These are phyloP conservation scores for Andrena bucephala DNA, from an alignment of 2,888 invertebrate genomes.

Conservation along the genomic window DNA sequence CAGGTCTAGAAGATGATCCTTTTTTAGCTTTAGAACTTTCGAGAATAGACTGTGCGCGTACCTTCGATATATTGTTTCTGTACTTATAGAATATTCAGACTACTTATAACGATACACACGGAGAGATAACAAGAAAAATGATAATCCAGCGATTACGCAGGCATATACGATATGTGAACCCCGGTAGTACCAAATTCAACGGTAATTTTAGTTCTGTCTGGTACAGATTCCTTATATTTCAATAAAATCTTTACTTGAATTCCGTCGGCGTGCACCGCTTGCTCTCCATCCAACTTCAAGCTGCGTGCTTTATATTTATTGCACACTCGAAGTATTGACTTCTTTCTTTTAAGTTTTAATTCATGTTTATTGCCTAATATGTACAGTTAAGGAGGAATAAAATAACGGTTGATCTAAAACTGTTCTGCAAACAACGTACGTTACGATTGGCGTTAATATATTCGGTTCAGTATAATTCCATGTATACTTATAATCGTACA, in stretches of 20 bases:
- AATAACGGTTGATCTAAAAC: conserved; percentile 31
- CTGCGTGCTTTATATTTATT: conserved; percentile 27
- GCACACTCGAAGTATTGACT: background rate
- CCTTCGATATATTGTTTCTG: conserved; percentile 84
- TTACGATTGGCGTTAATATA: background rate
- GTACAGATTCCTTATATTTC: conserved; percentile 85
- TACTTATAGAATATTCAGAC: conserved; percentile 82
- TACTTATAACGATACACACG: conserved; percentile 76
- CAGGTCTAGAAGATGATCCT: conserved; percentile 72
- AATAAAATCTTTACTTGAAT: conserved; percentile 84
- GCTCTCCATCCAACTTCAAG: conserved; percentile 43
- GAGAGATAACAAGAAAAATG: conserved; percentile 55
- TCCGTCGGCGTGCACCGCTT: conserved; percentile 45
- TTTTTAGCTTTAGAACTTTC: conserved; percentile 81
- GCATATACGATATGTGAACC: conserved; percentile 84
- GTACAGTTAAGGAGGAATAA: conserved; percentile 43
- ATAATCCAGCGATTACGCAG: conserved; percentile 77
- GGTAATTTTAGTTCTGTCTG: conserved; percentile 85
- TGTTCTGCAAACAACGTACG: background rate
- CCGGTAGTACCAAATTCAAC: conserved; percentile 85
- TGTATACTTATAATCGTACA: too few species aligned
- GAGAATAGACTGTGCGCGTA: conserved; percentile 83
- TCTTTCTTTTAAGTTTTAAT: conserved; percentile 26
- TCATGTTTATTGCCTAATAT: conserved; percentile 28
- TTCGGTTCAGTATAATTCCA: background rate